Evolutionary conservation across 2,797 vertebrate genomes (phyloP).

Genomic region (Oryzias dopingdopingensis): DNA sequence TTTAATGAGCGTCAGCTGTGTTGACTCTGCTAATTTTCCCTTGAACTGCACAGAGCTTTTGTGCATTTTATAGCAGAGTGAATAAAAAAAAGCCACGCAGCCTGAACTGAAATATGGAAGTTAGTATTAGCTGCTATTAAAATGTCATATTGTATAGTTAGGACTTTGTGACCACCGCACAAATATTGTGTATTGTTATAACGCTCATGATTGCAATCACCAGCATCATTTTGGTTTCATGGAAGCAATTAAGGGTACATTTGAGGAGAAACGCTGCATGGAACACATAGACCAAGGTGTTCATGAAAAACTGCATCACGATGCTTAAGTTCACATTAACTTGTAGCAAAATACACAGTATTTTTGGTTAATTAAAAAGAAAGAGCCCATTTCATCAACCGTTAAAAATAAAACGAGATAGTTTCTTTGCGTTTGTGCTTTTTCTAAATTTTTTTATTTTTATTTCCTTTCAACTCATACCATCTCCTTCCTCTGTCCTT

Average conservation of each 20-base stretch:
- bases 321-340: too few relatives aligned
- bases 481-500: conserved; percentile 20
- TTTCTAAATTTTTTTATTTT: neutral
- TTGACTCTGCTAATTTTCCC: conserved; percentile 19
- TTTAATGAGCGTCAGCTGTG: conserved; percentile 15
- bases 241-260: conserved; percentile 13
- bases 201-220: conserved; percentile 10
- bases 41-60: conserved; percentile 12
- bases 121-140: conserved; percentile 20
- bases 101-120: conserved; percentile 23
- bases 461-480: conserved; percentile 23
- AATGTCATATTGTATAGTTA: conserved; percentile 18
- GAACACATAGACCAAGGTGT: conserved; percentile 6
- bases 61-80: conserved; percentile 7
- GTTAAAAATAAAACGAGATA: too few relatives aligned
- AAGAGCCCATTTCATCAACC: too few relatives aligned
- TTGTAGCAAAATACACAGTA: too few relatives aligned
- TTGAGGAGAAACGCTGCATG: conserved; percentile 3
- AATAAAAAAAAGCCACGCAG: neutral
- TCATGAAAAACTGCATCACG: conserved; percentile 8
- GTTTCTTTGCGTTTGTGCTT: too few relatives aligned
- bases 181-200: conserved; percentile 2
- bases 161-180: neutral
- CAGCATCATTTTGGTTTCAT: conserved; percentile 8
- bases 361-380: too few relatives aligned